Percentiles rank a stretch among this genome's conserved stretches.
These are phyloP conservation scores for Poeciliopsis presidionis DNA, from an alignment of 2,797 vertebrate genomes.

Conservation along the genomic window DNA sequence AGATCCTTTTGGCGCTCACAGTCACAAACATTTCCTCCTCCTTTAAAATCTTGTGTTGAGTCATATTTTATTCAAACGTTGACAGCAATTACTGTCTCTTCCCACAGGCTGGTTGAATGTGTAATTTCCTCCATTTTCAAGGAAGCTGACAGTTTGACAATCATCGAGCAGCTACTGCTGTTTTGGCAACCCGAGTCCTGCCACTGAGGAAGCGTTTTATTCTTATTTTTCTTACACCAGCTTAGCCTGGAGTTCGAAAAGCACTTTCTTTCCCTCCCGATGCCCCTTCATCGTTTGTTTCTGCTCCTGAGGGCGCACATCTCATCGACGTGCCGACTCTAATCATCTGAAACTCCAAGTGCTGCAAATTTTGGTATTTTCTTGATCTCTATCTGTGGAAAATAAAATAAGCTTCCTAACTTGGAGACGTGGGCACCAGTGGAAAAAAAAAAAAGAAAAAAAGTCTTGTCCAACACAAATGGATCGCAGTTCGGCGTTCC, in stretches of 20 bases:
- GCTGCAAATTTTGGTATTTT: slow-evolving; percentile 26
- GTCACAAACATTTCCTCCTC: slow-evolving; percentile 55
- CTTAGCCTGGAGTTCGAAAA: slow-evolving; percentile 52
- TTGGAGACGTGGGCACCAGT: slow-evolving; percentile 22
- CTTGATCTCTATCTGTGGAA: slow-evolving; percentile 32
- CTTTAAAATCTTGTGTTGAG: slow-evolving; percentile 70
- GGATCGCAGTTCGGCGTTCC: slow-evolving; percentile 59
- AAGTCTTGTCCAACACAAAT: slow-evolving; percentile 57
- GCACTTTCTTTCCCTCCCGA: slow-evolving; percentile 42
- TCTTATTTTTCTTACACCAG: slow-evolving; percentile 49
- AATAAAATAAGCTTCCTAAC: slow-evolving; percentile 42
- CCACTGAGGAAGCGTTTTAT: slow-evolving; percentile 52
- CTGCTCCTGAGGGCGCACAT: slow-evolving; percentile 10
- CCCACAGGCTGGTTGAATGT: slow-evolving; percentile 72
- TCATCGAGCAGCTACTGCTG: slow-evolving; percentile 61
- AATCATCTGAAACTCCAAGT: slow-evolving; percentile 26
- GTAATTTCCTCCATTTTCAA: slow-evolving; percentile 76
- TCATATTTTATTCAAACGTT: slow-evolving; percentile 83
- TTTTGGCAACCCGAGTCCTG: slow-evolving; percentile 72
- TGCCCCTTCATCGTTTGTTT: slow-evolving; percentile 18
- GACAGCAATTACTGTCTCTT: slow-evolving; percentile 78
- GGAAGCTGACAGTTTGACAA: slow-evolving; percentile 75
- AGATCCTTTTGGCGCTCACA: slow-evolving; percentile 49
- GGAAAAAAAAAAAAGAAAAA: slow-evolving; percentile 3
- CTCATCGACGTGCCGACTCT: slow-evolving; percentile 17